A percentile compares a stretch with the other conserved stretches of the same genome.
These are phyloP conservation scores for Pogonocichla stellata DNA, from an alignment of 2,113 vertebrate genomes.

Conservation along the genomic window DNA sequence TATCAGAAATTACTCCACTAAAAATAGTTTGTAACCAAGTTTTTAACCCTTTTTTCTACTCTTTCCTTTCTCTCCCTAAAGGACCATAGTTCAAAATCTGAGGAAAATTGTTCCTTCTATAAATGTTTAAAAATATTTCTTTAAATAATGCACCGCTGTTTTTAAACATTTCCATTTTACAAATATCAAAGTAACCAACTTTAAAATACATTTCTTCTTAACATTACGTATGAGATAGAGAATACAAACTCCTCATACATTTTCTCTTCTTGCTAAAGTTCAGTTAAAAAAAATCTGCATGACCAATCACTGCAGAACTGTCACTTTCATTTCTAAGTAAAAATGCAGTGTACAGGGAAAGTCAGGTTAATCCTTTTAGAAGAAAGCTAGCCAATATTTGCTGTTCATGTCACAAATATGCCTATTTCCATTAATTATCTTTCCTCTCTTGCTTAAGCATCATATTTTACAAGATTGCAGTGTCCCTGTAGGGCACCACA, in stretches of 20 bases:
- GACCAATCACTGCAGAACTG: background rate
- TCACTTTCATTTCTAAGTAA: background rate
- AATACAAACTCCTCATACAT: background rate
- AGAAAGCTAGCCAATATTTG: background rate
- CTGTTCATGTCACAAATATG: background rate
- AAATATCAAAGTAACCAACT: background rate
- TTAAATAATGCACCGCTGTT: background rate
- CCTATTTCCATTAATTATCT: background rate
- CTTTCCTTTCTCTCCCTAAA: background rate
- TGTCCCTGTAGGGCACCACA: background rate
- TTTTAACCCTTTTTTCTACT: background rate
- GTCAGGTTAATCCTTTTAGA: background rate
- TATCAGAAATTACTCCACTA: background rate
- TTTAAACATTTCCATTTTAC: background rate
- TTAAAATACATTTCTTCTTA: background rate
- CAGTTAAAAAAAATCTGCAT: background rate
- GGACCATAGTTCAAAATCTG: background rate
- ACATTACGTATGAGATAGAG: background rate
- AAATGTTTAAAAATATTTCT: background rate
- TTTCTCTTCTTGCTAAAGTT: background rate
- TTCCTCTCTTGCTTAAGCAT: background rate
- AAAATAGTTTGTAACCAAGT: background rate
- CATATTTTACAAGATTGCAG: background rate
- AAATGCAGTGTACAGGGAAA: background rate
- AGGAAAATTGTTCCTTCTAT: background rate